A percentile compares a stretch with the other conserved stretches of the same genome.
These are phyloP conservation scores for Trididemnum clinides DNA, from an alignment of 23 tunicate genomes.

Conservation along the genomic window DNA sequence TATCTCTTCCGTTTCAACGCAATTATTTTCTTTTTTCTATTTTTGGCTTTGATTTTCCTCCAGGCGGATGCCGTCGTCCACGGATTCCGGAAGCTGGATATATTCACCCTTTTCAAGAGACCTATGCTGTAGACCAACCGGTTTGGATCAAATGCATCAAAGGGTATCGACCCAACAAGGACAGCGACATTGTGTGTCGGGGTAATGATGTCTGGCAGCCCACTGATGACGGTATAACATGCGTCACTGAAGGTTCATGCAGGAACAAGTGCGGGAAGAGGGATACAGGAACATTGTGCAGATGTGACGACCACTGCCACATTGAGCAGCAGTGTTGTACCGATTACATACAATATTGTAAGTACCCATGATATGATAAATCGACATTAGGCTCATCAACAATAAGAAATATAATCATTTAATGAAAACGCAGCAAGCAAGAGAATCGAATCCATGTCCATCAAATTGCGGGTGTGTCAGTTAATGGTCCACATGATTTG, in stretches of 20 bases:
- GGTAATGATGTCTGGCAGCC: background rate
- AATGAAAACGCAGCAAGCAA: no score
- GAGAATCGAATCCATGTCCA: no score
- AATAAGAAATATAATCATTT: no score
- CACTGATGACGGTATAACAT: background rate
- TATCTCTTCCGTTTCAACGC: no score
- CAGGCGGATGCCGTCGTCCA: background rate
- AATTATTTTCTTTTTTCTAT: no score
- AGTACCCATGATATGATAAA: background rate
- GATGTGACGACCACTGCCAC: background rate
- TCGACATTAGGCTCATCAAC: no score
- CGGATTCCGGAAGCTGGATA: background rate
- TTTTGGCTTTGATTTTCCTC: no score
- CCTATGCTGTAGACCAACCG: background rate
- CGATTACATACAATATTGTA: background rate
- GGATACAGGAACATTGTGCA: background rate
- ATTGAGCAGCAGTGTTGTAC: background rate
- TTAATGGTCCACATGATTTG: no score
- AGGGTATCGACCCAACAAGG: background rate
- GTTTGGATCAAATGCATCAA: background rate
- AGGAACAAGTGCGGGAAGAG: background rate
- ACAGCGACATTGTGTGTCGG: slow-evolving; percentile 1
- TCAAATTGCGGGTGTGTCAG: no score
- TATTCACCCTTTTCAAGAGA: background rate
- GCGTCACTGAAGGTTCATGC: slow-evolving; percentile 15